Percentiles rank a stretch among this genome's conserved stretches.
Evolutionary conservation across 2,888 invertebrate species (phyloP).

Genomic region (Aplocera efformata): DNA sequence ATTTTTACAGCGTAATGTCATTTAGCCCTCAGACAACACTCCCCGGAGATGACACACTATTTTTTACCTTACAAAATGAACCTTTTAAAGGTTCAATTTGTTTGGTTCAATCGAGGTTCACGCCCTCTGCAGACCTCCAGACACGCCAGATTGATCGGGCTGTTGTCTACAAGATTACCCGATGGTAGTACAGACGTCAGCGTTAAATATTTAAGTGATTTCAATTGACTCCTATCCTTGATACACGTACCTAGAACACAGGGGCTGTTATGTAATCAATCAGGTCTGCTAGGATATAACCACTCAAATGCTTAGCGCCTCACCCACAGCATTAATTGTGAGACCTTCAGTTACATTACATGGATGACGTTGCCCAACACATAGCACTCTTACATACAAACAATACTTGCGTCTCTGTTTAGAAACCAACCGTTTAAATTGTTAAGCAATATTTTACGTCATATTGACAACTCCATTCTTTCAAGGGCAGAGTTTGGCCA

Average conservation of each 20-base stretch:
- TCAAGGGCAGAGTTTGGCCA: slow-evolving; percentile 33
- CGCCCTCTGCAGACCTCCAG: slow-evolving; percentile 9
- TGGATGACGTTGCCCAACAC: slow-evolving; percentile 63
- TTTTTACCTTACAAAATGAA: too few relatives aligned
- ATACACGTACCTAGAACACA: slow-evolving; percentile 15
- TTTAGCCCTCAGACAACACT: too few relatives aligned
- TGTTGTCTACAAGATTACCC: slow-evolving; percentile 1
- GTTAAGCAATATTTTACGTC: slow-evolving; percentile 51
- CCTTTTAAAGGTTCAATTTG: neutral
- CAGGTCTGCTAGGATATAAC: slow-evolving; percentile 17
- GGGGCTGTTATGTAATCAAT: slow-evolving; percentile 17
- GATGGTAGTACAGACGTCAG: slow-evolving; percentile 10
- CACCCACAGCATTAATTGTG: slow-evolving; percentile 37
- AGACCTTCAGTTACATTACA: slow-evolving; percentile 67
- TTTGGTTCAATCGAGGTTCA: slow-evolving; percentile 3
- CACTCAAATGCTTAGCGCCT: slow-evolving; percentile 34
- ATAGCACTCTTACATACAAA: slow-evolving; percentile 40
- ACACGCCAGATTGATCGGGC: slow-evolving; percentile 7
- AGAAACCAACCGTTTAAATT: slow-evolving; percentile 56
- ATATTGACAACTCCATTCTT: slow-evolving; percentile 30
- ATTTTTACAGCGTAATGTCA: too few relatives aligned
- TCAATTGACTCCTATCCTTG: slow-evolving; percentile 14
- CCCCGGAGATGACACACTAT: too few relatives aligned
- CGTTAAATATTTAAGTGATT: slow-evolving; percentile 10
- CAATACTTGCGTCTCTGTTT: slow-evolving; percentile 63